phyloP scores from a whole-genome alignment of 2,113 vertebrate species.

The Engystomops pustulosus region DNA sequence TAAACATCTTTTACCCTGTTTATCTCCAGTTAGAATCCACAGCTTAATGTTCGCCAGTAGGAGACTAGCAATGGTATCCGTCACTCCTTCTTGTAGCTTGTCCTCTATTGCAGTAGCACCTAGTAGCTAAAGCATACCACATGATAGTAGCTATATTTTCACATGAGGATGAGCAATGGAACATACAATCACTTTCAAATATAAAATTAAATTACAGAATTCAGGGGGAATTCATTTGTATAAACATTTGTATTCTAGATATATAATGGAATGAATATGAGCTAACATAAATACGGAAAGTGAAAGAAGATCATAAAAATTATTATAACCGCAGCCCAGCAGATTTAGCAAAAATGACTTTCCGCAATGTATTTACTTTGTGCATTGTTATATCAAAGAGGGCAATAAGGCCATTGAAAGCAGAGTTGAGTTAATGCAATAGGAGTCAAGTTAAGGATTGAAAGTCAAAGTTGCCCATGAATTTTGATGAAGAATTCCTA shows the following conservation, averaged over 20 bases:
- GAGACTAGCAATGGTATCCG: conserved; percentile 78
- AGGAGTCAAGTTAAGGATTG: too few species aligned
- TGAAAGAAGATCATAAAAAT: neutral
- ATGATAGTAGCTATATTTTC: conserved; percentile 8
- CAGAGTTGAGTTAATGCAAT: too few species aligned
- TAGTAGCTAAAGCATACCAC: conserved; percentile 74
- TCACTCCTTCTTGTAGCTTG: conserved; percentile 86
- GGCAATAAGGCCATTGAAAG: too few species aligned
- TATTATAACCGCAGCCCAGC: neutral
- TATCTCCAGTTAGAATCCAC: conserved; percentile 88
- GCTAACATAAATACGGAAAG: neutral
- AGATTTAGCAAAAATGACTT: too few species aligned
- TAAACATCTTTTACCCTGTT: conserved; percentile 87
- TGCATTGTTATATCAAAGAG: too few species aligned
- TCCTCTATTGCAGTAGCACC: conserved; percentile 87
- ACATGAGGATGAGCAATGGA: neutral
- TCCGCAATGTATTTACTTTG: too few species aligned
- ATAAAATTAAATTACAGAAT: neutral
- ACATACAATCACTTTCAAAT: neutral
- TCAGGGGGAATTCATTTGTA: neutral
- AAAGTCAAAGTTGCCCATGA: too few species aligned
- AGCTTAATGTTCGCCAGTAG: conserved; percentile 83
- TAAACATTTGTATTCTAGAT: neutral
- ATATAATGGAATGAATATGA: neutral
- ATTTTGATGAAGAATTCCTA: too few species aligned